phyloP scores from a whole-genome alignment of 2,888 invertebrate genomes.

The Keiferia lycopersicella region DNA sequence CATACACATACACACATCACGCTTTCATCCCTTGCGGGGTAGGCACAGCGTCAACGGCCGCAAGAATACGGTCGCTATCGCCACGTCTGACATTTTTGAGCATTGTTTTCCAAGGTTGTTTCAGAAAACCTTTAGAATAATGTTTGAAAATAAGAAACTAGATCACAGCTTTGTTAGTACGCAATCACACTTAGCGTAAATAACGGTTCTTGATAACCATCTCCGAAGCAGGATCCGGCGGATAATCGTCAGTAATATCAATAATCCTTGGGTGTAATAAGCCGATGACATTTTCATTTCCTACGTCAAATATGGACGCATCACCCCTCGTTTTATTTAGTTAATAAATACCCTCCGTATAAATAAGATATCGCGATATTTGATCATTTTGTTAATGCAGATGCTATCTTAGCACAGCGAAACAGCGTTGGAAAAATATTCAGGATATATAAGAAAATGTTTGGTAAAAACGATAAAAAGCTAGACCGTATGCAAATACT shows the following conservation, averaged over 20 bases:
- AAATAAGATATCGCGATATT: conserved; percentile 54
- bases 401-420: not conserved
- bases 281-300: conserved; percentile 78
- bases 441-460: not conserved
- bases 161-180: not conserved
- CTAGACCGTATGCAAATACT: too few relatives aligned
- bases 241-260: conserved; percentile 55
- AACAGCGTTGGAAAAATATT: not conserved
- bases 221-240: conserved; percentile 30
- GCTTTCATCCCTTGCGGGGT: too few relatives aligned
- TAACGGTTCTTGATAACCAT: conserved; percentile 33
- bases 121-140: too few relatives aligned
- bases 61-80: too few relatives aligned
- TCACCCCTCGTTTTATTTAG: conserved; percentile 54
- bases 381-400: conserved; percentile 49
- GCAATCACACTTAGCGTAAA: conserved; percentile 18
- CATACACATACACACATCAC: too few relatives aligned
- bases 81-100: too few relatives aligned
- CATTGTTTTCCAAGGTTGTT: too few relatives aligned
- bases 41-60: too few relatives aligned
- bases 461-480: too few relatives aligned
- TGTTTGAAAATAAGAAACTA: too few relatives aligned
- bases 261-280: conserved; percentile 71
- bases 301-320: conserved; percentile 65
- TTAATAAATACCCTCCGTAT: conserved; percentile 55